A percentile compares a stretch with the other conserved stretches of the same genome.
Conservation (phyloP, 2,113 vertebrate genomes). For the Microcebus ravelobensis region DNA sequence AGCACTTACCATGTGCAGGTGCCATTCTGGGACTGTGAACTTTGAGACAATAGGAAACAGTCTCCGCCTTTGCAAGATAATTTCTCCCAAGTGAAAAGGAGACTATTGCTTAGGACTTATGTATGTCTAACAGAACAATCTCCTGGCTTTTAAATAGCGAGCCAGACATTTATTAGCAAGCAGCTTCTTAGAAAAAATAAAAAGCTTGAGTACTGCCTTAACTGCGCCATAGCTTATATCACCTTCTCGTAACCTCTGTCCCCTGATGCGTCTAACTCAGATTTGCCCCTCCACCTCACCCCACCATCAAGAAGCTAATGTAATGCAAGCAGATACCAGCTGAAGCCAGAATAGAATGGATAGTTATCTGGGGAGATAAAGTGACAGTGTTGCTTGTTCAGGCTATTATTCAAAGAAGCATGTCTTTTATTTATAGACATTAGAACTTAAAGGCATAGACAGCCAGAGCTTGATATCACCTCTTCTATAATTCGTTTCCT, state of each 20-base stretch:
- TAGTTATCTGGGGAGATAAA: slow-evolving; percentile 71
- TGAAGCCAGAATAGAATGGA: slow-evolving; percentile 68
- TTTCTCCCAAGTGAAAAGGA: slow-evolving; percentile 23
- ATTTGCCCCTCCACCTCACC: slow-evolving; percentile 29
- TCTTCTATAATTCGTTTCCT: slow-evolving; percentile 48
- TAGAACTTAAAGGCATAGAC: slow-evolving; percentile 72
- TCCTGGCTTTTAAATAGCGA: neutral
- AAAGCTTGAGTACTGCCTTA: neutral
- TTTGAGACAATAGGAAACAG: neutral
- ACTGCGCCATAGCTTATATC: neutral
- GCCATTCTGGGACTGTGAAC: neutral
- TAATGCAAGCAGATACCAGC: slow-evolving; percentile 72
- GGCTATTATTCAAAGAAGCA: slow-evolving; percentile 59
- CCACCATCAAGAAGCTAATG: slow-evolving; percentile 35
- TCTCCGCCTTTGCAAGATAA: neutral
- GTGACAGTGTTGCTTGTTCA: slow-evolving; percentile 48
- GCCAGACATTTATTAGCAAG: neutral
- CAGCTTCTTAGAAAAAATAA: neutral
- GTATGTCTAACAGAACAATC: neutral
- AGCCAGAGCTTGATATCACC: neutral
- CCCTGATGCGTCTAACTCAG: slow-evolving; percentile 55
- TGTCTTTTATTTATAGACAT: slow-evolving; percentile 72
- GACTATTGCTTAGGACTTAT: neutral
- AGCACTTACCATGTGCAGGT: neutral
- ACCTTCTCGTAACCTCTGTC: slow-evolving; percentile 66